Base-by-base conservation (phyloP, 2,797 vertebrate species). In the Galago senegalensis region DNA sequence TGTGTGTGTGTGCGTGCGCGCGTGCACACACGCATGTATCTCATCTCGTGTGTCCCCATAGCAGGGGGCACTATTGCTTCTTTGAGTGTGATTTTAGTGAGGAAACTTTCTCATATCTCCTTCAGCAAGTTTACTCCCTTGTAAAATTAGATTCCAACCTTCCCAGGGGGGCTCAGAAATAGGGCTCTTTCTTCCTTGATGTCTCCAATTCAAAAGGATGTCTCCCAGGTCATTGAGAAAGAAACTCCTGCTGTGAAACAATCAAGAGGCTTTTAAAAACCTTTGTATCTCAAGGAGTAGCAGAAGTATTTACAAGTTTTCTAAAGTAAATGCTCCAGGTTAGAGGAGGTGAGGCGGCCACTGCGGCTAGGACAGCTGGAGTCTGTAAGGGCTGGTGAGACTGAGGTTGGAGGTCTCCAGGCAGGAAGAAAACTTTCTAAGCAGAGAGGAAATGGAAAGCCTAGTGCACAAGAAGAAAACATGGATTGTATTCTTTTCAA, bases 241-340 rank as follows among this genome's bases (percentile, higher is more conserved):
- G 27, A 58, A 12, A 61, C 2, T 72, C 31, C 20, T 93, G 43
- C 31, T n/a, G 40, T 25, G 16, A 73, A 81, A 77, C 1, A 49
- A 27, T 53, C 37, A 83, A 40, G 82, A 84, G 11, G 23, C 34
- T 75, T 87, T 67, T 73, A 53, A 84, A 73, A 31, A 18, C 3
- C 87, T 77, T 77, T 83, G 56, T 69, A 37, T 65, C 81, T 89
- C 49, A 79, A 92, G n/a, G 65, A 73, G 40, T 43, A 79, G 77
- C 73, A 7, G 72, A 29, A 73, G 20, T 40, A 60, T 73, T 80
- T 69, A 86, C 31, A 65, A 8, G 2, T 67, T 83, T 63, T 72
- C 76, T 87, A 37, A 70, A 83, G 34, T 23, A 72, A 77, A 63
- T 34, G 12, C 31, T 70, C 23, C 23, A 60, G 46, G 25, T 20